A percentile compares a stretch with the other conserved stretches of the same genome.
phyloP scores from a whole-genome alignment of 2,113 vertebrate species.

The Thryonomys swinderianus region DNA sequence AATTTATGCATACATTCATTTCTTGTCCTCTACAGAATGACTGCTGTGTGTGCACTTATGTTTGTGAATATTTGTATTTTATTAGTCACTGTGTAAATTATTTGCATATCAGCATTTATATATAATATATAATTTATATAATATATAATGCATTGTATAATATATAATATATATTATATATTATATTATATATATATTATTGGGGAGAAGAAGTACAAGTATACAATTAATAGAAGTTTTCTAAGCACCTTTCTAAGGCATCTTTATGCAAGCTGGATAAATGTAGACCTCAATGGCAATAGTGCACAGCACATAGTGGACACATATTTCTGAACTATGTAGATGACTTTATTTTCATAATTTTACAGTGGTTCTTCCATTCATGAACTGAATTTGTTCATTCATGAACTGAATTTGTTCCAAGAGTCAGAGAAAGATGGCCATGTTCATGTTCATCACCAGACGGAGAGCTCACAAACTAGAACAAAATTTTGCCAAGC shows the following conservation, averaged over 20 bases:
- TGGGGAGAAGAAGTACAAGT: background rate
- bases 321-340: background rate
- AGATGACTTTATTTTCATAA: background rate
- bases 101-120: no score
- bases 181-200: background rate
- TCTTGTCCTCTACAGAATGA: background rate
- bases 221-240: background rate
- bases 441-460: background rate
- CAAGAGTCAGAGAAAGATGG: background rate
- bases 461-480: background rate
- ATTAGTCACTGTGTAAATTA: background rate
- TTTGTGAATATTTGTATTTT: constrained; percentile 22
- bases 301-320: background rate
- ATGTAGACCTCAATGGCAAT: background rate
- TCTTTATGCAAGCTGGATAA: background rate
- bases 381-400: background rate
- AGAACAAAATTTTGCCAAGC: background rate
- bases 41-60: background rate
- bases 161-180: no score
- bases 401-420: background rate
- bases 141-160: no score
- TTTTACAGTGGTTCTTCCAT: background rate
- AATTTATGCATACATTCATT: background rate
- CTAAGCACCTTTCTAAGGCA: background rate
- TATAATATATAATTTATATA: no score